Base-by-base conservation (phyloP, 2,797 vertebrate species). In the Oreochromis mossambicus region DNA sequence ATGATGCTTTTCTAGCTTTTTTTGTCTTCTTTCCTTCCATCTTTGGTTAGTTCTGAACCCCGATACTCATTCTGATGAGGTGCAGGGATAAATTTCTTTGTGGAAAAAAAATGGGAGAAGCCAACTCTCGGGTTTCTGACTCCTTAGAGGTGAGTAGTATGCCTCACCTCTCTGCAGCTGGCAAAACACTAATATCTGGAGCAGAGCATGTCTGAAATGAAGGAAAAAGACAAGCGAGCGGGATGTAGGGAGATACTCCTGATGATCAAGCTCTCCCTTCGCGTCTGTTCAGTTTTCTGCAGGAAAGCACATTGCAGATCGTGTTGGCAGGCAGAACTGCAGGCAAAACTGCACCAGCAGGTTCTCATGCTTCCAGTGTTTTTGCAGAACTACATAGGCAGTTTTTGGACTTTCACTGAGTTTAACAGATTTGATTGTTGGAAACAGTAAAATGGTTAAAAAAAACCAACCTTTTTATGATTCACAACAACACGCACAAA, bases 321-420 rank as follows among this genome's bases (percentile, higher is more conserved):
- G 10, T 94, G 85, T 80, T 63, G 90, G 90, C 84, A 95, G 84
- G 68, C 70, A 88, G 68, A 92, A 48, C 24, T 77, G 90, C 83
- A 95, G 83, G 61, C 66, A 88, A 58, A 93, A 41, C 21, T 77
- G 84, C 8, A 7, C 2, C 38, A 73, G 66, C 6, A 5, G 84
- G 55, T 80, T 83, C 78, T 66, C 68, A 48, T 50, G 36, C 11
- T 19, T 82, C 54, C 14, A 38, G 73, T 68, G 26, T 87, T 78
- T 87, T 86, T 81, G 89, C 89, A 36, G 85, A 81, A 83, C 79
- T 91, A 86, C 89, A 90, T 86, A 94, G 86, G 89, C 94, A 92
- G 48, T 92, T 92, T 54, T 50, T 70, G 58, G 29, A 75, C 61
- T 76, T 68, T 52, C 34, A 38, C 36, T 29, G 15, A 32, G 26